These are phyloP conservation scores for Scolopax mira DNA, from an alignment of 2,113 vertebrate genomes.

Conservation along the genomic window DNA sequence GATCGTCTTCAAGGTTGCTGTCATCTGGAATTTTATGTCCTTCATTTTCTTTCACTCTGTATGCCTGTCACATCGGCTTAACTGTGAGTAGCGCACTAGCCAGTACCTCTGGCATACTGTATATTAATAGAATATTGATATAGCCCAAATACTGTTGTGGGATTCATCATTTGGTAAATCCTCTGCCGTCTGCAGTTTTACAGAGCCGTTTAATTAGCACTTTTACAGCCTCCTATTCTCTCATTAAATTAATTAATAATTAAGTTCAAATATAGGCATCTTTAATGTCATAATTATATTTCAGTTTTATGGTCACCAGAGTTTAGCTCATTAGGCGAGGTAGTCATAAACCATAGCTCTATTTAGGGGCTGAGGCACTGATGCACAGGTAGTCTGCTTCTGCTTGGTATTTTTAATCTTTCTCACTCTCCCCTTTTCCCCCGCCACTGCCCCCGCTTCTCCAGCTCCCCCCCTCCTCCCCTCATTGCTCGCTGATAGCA, in stretches of 20 bases:
- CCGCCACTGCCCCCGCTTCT: not conserved
- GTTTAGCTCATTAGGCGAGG: constrained; percentile 80
- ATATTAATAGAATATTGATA: constrained; percentile 96
- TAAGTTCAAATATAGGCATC: constrained; percentile 90
- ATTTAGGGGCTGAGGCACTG: constrained; percentile 60
- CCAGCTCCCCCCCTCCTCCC: not conserved
- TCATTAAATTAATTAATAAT: constrained; percentile 94
- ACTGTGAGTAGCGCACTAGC: constrained; percentile 78
- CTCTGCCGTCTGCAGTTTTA: constrained; percentile 81
- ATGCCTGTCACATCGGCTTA: constrained; percentile 84
- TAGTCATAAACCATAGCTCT: constrained; percentile 77
- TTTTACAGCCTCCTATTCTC: constrained; percentile 86
- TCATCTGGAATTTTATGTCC: constrained; percentile 84
- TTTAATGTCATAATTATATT: constrained; percentile 93
- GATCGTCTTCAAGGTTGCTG: constrained; percentile 86
- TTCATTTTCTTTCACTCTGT: constrained; percentile 79
- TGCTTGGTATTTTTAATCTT: constrained; percentile 41
- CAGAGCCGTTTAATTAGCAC: constrained; percentile 85
- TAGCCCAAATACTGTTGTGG: constrained; percentile 80
- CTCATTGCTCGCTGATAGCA: not conserved
- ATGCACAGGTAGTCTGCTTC: constrained; percentile 33
- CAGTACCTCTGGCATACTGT: constrained; percentile 84
- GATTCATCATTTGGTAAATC: constrained; percentile 85
- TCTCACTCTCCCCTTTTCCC: not conserved
- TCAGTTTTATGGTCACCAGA: constrained; percentile 86